Evolutionary conservation across 2,797 vertebrate species (phyloP).

Genomic region (Rhabdophis nuchalis): DNA sequence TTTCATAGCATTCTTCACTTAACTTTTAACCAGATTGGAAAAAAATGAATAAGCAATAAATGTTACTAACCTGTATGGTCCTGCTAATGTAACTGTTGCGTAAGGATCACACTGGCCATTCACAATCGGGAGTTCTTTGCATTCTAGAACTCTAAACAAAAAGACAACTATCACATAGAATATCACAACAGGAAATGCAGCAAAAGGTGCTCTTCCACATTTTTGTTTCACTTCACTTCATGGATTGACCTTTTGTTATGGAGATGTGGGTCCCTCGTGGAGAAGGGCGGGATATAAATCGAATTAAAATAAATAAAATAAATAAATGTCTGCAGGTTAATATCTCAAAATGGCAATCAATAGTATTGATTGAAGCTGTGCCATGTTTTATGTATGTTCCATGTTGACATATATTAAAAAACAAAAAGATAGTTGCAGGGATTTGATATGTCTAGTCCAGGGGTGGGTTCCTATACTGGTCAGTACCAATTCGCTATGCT

Average conservation of each 20-base stretch:
- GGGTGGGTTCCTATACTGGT: no score
- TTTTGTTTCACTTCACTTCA: constrained; percentile 1
- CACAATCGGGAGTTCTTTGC: constrained; percentile 94
- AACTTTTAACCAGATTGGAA: background rate
- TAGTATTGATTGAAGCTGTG: background rate
- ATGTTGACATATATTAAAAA: background rate
- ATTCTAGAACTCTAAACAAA: constrained; percentile 87
- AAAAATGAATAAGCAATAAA: background rate
- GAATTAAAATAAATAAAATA: no score
- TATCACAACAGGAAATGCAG: background rate
- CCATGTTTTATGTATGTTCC: background rate
- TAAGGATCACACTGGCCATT: constrained; percentile 99
- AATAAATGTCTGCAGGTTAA: background rate
- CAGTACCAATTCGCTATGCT: no score
- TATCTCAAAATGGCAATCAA: background rate
- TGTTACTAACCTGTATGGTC: constrained; percentile 85
- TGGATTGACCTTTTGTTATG: background rate
- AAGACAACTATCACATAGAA: background rate
- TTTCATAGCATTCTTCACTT: background rate
- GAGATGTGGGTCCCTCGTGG: no score
- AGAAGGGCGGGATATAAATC: no score
- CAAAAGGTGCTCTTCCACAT: background rate
- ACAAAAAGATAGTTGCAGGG: background rate
- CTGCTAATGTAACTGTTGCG: constrained; percentile 88
- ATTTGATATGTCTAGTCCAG: background rate